Base-by-base conservation (phyloP, 2,113 vertebrate genomes). In the Stegostoma tigrinum region DNA sequence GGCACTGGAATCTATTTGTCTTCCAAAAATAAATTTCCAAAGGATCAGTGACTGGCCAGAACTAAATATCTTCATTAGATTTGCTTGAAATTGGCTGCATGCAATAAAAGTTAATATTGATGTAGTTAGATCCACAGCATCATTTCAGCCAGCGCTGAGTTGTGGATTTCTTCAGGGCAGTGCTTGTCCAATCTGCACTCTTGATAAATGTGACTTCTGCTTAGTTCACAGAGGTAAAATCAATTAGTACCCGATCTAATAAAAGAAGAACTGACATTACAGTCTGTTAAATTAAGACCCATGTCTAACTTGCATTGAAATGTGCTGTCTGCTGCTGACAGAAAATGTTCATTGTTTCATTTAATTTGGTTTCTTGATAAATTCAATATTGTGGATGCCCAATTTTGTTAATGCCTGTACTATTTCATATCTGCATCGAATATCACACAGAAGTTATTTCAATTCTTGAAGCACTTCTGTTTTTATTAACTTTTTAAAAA, bases 221-320 rank as follows among this genome's bases (percentile, higher is more conserved):
- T 66, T 38, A 19, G 17, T 38, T 21, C 89, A 93, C 61, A n/a
- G 64, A 93, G 34, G 34, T 93, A n/a, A 42, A 93, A 38, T 91
- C 8, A 61, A 19, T 93, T n/a, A 66, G 34, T n/a, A 38, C 61
- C 34, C 34, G 67, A n/a, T 67, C 2, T 66, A 38, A 42, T n/a
- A n/a, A 61, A 93, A 93, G 61, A 34, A 91, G 55, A 91, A 91
- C 61, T 91, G 55, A 66, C 17, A 91, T 38, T n/a, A 91, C 55
- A 64, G n/a, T 64, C 64, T 38, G 21, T 83, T 38, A 83, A 45
- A 21, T 38, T 38, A 55, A 17, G 27, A 89, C 27, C 86, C 15
- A 66, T 21, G 34, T 93, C 34, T 38, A 67, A 93, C 6, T 66
- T 64, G 21, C 2, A 66, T 17, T 67, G 89, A 14, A 34, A 3